These are phyloP conservation scores for Rhynchonema sp. DNA, from an alignment of 2,888 invertebrate species.

Conservation along the genomic window DNA sequence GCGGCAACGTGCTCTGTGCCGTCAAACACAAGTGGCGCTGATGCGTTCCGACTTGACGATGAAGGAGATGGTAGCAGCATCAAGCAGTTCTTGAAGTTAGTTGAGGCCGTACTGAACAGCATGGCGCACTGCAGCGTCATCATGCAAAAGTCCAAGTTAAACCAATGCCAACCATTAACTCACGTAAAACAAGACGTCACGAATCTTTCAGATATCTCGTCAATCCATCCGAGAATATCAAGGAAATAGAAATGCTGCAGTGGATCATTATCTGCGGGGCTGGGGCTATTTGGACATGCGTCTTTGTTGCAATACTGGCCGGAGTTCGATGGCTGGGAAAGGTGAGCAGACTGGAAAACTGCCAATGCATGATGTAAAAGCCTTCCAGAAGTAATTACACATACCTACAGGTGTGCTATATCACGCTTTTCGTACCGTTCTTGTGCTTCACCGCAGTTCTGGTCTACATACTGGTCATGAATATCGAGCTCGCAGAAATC, in stretches of 20 bases:
- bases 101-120: no score
- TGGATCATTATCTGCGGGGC: conserved; percentile 4
- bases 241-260: conserved; percentile 1
- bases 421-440: conserved; percentile 13
- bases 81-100: conserved; percentile 20
- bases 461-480: conserved; percentile 13
- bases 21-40: background rate
- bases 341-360: no score
- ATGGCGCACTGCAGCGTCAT: no score
- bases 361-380: no score
- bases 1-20: background rate
- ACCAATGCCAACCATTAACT: no score
- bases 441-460: conserved; percentile 9
- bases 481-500: conserved; percentile 8
- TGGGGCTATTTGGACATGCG: conserved; percentile 19
- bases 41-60: background rate
- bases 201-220: no score
- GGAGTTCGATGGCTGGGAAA: conserved; percentile 28
- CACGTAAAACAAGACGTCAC: no score
- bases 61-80: conserved; percentile 12
- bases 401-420: conserved; percentile 6
- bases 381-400: background rate
- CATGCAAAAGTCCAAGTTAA: no score
- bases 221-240: no score
- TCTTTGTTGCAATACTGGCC: conserved; percentile 22